A percentile compares a stretch with the other conserved stretches of the same genome.
These are phyloP conservation scores for Tapirus indicus DNA, from an alignment of 2,797 vertebrate species.

Conservation along the genomic window DNA sequence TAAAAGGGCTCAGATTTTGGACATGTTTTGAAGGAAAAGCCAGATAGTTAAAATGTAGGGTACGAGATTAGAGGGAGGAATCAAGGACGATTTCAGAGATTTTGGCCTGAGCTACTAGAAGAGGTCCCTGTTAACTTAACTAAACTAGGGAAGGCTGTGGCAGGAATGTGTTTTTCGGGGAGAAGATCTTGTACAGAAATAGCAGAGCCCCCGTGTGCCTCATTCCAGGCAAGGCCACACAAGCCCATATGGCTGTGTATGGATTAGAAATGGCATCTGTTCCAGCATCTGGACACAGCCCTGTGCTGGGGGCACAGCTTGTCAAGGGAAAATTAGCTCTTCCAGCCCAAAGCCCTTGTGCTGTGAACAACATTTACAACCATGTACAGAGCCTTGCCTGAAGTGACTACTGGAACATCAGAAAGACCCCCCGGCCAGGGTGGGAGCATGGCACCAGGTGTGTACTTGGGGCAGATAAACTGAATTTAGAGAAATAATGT, in stretches of 20 bases:
- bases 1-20: background rate
- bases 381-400: background rate
- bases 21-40: background rate
- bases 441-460: no score
- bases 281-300: background rate
- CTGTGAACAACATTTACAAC: background rate
- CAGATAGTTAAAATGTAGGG: background rate
- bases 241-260: background rate
- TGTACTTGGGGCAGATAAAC: background rate
- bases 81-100: background rate
- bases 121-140: background rate
- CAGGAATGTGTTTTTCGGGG: fast-evolving
- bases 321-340: background rate
- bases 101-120: background rate
- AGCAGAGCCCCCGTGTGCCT: fast-evolving
- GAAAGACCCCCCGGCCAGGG: background rate
- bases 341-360: fast-evolving
- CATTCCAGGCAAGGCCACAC: background rate
- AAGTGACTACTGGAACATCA: background rate
- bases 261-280: background rate
- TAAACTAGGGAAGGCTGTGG: background rate
- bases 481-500: background rate
- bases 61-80: background rate
- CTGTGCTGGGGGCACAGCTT: background rate
- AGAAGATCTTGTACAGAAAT: background rate